phyloP scores from a whole-genome alignment of 92 coral and sea anemone species.

The Phenganax stokvisi region DNA sequence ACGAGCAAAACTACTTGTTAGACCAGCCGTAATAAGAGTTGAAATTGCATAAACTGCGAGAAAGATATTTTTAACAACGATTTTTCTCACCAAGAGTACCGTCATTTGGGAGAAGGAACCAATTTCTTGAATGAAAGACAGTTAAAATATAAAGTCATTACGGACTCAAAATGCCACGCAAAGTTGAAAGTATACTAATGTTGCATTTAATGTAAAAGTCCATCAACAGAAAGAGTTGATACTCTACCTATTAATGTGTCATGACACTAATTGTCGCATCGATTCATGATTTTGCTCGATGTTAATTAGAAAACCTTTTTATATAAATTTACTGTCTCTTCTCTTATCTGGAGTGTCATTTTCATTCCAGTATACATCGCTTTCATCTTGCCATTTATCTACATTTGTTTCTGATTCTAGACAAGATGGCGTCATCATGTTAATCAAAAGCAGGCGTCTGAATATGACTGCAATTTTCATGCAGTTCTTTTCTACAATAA shows the following conservation, averaged over 20 bases:
- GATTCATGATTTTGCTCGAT: constrained; percentile 23
- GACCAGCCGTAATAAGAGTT: too few relatives aligned
- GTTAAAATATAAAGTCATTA: too few relatives aligned
- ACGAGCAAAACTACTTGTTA: too few relatives aligned
- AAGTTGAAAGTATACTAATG: neutral
- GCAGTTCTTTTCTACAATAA: neutral
- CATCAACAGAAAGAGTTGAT: constrained; percentile 18
- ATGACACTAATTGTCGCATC: constrained; percentile 30
- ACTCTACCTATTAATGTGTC: constrained; percentile 29
- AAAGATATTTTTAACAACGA: too few relatives aligned
- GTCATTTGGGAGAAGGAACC: too few relatives aligned
- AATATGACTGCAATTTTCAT: neutral
- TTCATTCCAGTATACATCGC: constrained; percentile 23
- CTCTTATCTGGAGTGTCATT: constrained; percentile 21
- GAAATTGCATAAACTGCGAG: too few relatives aligned
- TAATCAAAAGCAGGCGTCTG: constrained; percentile 14
- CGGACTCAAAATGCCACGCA: too few relatives aligned
- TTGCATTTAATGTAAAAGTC: neutral
- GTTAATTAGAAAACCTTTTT: constrained; percentile 4
- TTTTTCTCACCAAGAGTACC: too few relatives aligned
- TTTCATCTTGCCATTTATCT: constrained; percentile 7
- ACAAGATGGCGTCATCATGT: constrained; percentile 22
- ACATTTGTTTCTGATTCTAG: constrained; percentile 24
- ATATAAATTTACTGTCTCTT: neutral
- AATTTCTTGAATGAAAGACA: too few relatives aligned